phyloP scores from a whole-genome alignment of 2,888 invertebrate species.

The Minunthozetes semirufus region DNA sequence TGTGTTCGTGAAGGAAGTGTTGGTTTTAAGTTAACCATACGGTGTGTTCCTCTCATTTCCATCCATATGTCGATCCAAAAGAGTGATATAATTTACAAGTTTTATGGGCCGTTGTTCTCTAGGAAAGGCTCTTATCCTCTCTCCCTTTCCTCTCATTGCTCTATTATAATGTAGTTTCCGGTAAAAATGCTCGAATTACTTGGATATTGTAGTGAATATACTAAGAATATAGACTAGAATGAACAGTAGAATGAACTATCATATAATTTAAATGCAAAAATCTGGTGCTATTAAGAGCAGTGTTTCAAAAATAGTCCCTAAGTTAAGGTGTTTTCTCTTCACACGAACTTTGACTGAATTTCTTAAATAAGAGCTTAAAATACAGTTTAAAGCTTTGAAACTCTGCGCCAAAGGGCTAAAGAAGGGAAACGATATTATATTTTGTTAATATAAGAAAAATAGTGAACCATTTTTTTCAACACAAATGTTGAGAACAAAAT shows the following conservation, averaged over 20 bases:
- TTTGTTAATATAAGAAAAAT: too few relatives aligned
- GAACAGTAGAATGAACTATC: too few relatives aligned
- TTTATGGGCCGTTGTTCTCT: not conserved
- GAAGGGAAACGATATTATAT: not conserved
- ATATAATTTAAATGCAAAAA: too few relatives aligned
- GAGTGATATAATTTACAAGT: not conserved
- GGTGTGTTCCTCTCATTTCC: not conserved
- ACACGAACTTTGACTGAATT: not conserved
- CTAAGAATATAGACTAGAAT: too few relatives aligned
- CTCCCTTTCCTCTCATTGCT: not conserved
- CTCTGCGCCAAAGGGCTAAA: not conserved
- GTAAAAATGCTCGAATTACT: too few relatives aligned
- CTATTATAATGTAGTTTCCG: too few relatives aligned
- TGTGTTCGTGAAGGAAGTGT: constrained; percentile 1
- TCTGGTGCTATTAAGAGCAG: too few relatives aligned
- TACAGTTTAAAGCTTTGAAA: not conserved
- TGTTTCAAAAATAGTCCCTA: too few relatives aligned
- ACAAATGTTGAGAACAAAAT: too few relatives aligned
- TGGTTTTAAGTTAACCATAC: not conserved
- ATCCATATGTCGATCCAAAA: not conserved
- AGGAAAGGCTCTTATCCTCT: too few relatives aligned
- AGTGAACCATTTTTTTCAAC: too few relatives aligned
- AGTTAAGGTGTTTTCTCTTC: not conserved
- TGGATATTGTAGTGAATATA: too few relatives aligned
- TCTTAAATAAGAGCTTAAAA: not conserved